A percentile compares a stretch with the other conserved stretches of the same genome.
Evolutionary conservation across 2,888 invertebrate species (phyloP).

Genomic region (Philereme vetulata): DNA sequence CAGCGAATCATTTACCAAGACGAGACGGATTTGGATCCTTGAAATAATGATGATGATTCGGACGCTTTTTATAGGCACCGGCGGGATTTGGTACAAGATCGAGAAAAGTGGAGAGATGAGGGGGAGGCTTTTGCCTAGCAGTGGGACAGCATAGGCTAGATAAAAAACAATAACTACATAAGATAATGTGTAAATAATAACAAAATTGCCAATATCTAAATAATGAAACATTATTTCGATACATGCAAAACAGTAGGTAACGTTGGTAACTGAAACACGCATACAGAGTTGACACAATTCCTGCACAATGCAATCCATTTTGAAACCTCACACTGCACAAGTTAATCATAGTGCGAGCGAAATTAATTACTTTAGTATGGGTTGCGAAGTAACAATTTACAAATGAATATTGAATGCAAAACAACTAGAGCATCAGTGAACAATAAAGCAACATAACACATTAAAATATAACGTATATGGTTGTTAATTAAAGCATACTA

Average conservation of each 20-base stretch:
- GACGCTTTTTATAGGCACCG: too few species aligned
- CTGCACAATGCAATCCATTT: conserved; percentile 35
- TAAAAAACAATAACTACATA: too few species aligned
- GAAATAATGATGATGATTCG: too few species aligned
- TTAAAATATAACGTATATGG: not conserved
- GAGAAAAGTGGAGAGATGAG: too few species aligned
- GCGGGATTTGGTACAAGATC: too few species aligned
- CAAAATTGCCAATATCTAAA: conserved; percentile 11
- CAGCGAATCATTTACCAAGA: too few species aligned
- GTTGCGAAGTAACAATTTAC: conserved; percentile 26
- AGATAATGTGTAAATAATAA: too few species aligned
- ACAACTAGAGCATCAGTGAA: conserved; percentile 23
- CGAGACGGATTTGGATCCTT: too few species aligned
- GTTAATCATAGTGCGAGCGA: conserved; percentile 36
- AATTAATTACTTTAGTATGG: conserved; percentile 36
- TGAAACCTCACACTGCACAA: conserved; percentile 36
- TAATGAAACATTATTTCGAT: conserved; percentile 10
- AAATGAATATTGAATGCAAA: conserved; percentile 18
- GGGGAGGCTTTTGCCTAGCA: too few species aligned
- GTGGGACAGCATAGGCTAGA: too few species aligned
- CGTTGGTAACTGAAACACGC: conserved; percentile 16
- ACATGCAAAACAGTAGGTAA: conserved; percentile 17
- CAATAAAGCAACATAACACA: conserved; percentile 7
- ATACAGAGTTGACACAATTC: conserved; percentile 36
- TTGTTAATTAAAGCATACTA: not conserved